A percentile compares a stretch with the other conserved stretches of the same genome.
phyloP scores from a whole-genome alignment of 2,888 invertebrate genomes.

The Rotaria magnacalcarata region DNA sequence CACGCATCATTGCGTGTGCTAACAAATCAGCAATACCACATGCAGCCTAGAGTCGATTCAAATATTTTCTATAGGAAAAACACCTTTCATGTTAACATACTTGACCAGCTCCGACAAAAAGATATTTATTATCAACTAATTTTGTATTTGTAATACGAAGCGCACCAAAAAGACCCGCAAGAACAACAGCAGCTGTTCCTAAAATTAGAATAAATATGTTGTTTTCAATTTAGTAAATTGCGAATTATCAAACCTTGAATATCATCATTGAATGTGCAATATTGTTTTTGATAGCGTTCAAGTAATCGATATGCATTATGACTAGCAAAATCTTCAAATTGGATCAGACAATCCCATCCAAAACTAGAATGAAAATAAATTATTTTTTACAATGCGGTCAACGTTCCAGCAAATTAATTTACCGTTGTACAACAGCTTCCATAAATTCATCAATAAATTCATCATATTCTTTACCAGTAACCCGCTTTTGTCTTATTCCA shows the following conservation, averaged over 20 bases:
- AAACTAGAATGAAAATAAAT: slow-evolving; percentile 55
- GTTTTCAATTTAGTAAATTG: background rate
- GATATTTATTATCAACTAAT: slow-evolving; percentile 76
- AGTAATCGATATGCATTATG: slow-evolving; percentile 88
- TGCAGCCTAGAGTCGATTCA: slow-evolving; percentile 64
- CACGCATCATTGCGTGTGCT: slow-evolving; percentile 42
- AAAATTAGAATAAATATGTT: background rate
- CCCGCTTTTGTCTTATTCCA: slow-evolving; percentile 78
- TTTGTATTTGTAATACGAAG: slow-evolving; percentile 75
- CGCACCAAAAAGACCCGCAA: slow-evolving; percentile 82
- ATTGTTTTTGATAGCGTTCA: slow-evolving; percentile 77
- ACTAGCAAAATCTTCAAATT: slow-evolving; percentile 92
- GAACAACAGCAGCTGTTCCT: slow-evolving; percentile 77
- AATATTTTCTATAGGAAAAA: background rate
- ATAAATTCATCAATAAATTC: slow-evolving; percentile 94
- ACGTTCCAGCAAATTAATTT: background rate
- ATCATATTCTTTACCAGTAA: slow-evolving; percentile 79
- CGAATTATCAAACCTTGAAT: slow-evolving; percentile 78
- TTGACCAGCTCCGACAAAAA: slow-evolving; percentile 91
- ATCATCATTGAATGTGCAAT: slow-evolving; percentile 97
- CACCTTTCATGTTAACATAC: background rate
- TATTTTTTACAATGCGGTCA: background rate
- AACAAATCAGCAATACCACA: slow-evolving; percentile 65
- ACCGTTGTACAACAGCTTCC: slow-evolving; percentile 72
- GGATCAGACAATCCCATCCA: slow-evolving; percentile 63